These are phyloP conservation scores for Cercocebus atys DNA, from an alignment of 2,113 vertebrate genomes.

Conservation along the genomic window DNA sequence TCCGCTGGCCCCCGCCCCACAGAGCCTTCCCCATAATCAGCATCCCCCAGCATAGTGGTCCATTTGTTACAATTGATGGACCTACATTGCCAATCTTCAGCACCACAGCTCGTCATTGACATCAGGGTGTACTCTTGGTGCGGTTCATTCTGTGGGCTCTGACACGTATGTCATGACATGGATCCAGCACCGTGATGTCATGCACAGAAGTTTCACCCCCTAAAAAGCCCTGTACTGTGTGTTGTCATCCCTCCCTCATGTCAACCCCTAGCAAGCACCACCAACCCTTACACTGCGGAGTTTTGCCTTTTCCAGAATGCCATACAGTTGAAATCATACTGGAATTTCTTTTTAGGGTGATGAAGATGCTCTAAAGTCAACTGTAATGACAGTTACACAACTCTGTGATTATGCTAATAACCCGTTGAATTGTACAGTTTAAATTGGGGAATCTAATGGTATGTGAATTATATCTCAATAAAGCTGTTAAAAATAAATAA, in stretches of 20 bases:
- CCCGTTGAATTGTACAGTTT: neutral
- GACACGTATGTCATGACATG: neutral
- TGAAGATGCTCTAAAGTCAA: neutral
- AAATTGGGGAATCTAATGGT: neutral
- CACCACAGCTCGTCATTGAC: too few species aligned
- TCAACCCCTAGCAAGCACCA: too few species aligned
- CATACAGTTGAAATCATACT: neutral
- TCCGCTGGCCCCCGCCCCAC: too few species aligned
- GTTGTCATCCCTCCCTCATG: neutral
- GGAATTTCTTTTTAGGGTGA: neutral
- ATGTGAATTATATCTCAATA: neutral
- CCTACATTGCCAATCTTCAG: neutral
- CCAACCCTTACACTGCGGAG: neutral
- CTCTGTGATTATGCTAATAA: neutral
- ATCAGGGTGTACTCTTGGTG: neutral
- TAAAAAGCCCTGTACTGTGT: neutral
- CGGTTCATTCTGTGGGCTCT: neutral
- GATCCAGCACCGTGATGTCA: neutral
- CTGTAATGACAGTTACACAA: neutral
- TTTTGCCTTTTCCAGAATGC: neutral
- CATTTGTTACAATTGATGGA: neutral
- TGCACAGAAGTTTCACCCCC: neutral
- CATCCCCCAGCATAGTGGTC: rapidly evolving
- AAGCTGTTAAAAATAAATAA: neutral
- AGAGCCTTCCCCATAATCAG: too few species aligned